Evolutionary conservation across 2,888 invertebrate species (phyloP), one percentile per base, ranked within the genome.

Genomic region (Augochlorella aurata): DNA sequence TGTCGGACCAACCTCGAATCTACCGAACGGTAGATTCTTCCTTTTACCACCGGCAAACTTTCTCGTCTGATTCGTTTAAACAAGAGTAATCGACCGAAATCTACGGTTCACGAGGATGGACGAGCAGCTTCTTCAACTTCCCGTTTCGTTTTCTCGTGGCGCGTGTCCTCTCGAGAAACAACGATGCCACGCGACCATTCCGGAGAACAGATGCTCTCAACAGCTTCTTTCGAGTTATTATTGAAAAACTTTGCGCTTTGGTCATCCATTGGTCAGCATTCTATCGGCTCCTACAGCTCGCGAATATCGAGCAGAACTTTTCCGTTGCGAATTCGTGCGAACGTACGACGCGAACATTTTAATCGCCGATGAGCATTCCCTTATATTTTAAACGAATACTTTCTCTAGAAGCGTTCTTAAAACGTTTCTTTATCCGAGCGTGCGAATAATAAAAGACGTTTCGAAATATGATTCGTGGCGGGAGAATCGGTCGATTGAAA

Each of bases 41-140:
- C 79, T 14, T 77, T 71, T 72, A 21, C 50, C 70, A 12, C 38
- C 14, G 21, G 50, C 54, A 21, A 72, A 21, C 71, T 65, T 73
- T 78, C 54, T 45, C 68, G 69, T 80, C 54, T 49, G 54, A 69
- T 80, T 63, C 49, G 50, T 72, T 80, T 77, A 80, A 80, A 61
- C 54, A 69, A 77, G 78, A 80, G 77, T 69, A 67, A 77, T 73
- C 68, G 77, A 21, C 8, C 10, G 77, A 71, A 52, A 80, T 80
- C 65, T 52, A 77, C 54, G 29, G 38, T 24, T 54, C 21, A 47
- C n/a, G 12, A 47, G 65, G 50, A 29, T 29, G 65, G 69, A 54
- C 49, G 44, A 44, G 47, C 45, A 14, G 10, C 47, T 24, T 10
- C 18, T 21, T 14, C 21, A 65, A 65, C 65, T 12, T 38, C 1